Percentiles rank a stretch among this genome's conserved stretches.
phyloP scores from a whole-genome alignment of 2,113 vertebrate genomes.

The Psophia crepitans region DNA sequence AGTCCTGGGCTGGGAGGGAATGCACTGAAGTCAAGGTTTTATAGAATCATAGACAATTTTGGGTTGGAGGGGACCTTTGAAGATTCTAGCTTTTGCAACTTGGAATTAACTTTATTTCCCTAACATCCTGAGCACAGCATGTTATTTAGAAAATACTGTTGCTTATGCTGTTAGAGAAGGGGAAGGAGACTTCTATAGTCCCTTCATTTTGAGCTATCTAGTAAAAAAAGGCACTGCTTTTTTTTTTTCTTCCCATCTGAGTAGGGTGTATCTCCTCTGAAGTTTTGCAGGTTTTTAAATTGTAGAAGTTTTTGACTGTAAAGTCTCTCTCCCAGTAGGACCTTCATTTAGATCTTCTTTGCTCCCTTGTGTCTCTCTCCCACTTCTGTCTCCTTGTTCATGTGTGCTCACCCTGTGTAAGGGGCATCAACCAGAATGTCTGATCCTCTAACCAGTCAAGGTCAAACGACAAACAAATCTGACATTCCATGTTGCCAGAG shows the following conservation, averaged over 20 bases:
- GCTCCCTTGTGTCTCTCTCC: neutral
- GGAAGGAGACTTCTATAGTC: neutral
- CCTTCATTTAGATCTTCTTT: neutral
- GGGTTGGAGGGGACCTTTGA: neutral
- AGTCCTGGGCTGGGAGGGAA: neutral
- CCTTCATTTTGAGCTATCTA: neutral
- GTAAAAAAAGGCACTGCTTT: neutral
- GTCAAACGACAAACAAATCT: neutral
- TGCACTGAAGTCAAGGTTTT: neutral
- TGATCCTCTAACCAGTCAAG: neutral
- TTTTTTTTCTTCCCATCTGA: neutral
- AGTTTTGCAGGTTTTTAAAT: neutral
- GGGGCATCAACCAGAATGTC: neutral
- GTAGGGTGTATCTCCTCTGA: neutral
- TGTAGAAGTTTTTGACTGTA: neutral
- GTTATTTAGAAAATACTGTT: neutral
- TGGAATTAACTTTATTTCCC: neutral
- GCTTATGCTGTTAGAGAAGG: neutral
- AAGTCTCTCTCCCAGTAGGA: neutral
- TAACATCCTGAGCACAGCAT: neutral
- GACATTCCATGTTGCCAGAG: neutral
- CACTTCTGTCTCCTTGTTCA: neutral
- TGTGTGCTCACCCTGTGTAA: neutral
- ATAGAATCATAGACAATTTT: neutral
- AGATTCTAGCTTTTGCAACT: neutral